Base-by-base conservation (phyloP, 64 coral and sea anemone genomes). In the Montipora foliosa region DNA sequence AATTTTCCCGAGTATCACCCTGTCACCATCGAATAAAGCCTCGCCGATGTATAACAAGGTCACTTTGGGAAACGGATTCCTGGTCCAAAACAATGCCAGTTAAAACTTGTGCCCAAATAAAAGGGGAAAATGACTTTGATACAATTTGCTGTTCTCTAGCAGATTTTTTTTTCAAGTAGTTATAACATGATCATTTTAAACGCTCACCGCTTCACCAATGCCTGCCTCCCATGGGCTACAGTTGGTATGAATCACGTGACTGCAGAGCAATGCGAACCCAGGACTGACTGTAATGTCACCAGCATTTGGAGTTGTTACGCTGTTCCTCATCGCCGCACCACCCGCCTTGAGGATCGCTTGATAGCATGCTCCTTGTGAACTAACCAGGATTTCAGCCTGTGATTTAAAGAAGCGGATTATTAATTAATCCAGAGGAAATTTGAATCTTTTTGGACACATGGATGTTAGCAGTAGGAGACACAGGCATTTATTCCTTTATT, bases 251-350 rank as follows among this genome's bases (percentile, higher is more conserved):
- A 79, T 87, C 22, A 93, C 82, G 74, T 87, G 46, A 24, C 62
- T 87, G 37, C 91, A 93, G 12, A 45, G 29, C 44, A 93, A 52
- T 5, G 79, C 53, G 19, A 44, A 75, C 17, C 81, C 81, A 25
- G 81, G 57, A 25, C 83, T 79, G 46, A 87, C 82, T 21, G 58
- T 15, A 60, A 93, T 87, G 1, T 87, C 75, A 6, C 82, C 83
- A 66, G 89, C 4, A 8, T 67, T 46, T 50, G 37, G 82, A 8
- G 61, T 0, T 20, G 16, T 2, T 49, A 49, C 9, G 15, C 47
- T 48, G 1, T 37, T 4, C 61, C 5, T 15, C 66, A 86, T 86
- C 49, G 37, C 45, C 67, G 5, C 62, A 4, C 82, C 82, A 22
- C 62, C 82, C 2, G 82, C 61, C 7, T 10, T 67, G 4, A 49